These are phyloP conservation scores for Gallinago paraguaiae DNA, from an alignment of 2,113 vertebrate species.

Conservation along the genomic window DNA sequence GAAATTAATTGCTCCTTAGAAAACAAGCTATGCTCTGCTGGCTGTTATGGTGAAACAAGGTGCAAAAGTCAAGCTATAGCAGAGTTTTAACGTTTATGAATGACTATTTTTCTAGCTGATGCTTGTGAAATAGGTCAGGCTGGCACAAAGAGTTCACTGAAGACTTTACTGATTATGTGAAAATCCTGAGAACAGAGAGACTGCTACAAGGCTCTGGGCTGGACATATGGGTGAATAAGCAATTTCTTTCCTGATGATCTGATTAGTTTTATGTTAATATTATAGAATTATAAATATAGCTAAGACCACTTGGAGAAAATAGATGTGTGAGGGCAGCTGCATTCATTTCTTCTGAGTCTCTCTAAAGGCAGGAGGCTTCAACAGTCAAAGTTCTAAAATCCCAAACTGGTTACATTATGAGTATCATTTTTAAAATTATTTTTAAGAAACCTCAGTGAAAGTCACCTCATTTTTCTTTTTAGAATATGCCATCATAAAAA, in stretches of 20 bases:
- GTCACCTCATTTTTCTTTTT: conserved; percentile 46
- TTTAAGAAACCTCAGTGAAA: background rate
- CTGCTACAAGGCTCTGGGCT: background rate
- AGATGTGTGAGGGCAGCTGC: background rate
- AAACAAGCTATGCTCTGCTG: background rate
- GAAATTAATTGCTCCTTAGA: background rate
- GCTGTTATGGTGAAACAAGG: background rate
- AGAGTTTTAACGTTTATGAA: background rate
- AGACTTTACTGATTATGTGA: background rate
- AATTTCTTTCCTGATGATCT: background rate
- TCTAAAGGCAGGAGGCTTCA: background rate
- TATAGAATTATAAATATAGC: background rate
- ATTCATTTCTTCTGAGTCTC: conserved; percentile 28
- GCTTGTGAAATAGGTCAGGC: background rate
- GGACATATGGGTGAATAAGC: background rate
- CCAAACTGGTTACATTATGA: background rate
- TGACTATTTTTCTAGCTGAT: background rate
- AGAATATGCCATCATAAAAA: background rate
- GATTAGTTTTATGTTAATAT: background rate
- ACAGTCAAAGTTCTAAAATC: background rate
- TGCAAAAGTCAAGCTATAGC: background rate
- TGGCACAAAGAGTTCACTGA: background rate
- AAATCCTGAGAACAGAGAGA: conserved; percentile 9
- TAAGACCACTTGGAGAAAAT: background rate
- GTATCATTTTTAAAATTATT: background rate